phyloP scores from a whole-genome alignment of 2,888 invertebrate species.

The Macropis europaea region DNA sequence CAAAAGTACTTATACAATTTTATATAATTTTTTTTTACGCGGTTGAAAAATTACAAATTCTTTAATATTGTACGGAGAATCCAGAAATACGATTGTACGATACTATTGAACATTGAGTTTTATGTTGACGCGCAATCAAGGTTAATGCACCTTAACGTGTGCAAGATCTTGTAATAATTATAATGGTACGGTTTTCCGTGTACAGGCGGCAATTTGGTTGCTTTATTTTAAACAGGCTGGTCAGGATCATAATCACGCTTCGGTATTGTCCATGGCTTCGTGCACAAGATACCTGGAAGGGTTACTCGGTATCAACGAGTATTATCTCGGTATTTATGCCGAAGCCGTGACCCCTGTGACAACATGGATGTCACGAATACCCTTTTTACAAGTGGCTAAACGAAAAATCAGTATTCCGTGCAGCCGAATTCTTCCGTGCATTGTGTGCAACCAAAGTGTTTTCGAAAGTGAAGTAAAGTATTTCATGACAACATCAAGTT shows the following conservation, averaged over 20 bases:
- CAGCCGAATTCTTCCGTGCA: background rate
- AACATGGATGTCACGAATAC: conserved; percentile 62
- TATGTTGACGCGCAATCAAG: too few species aligned
- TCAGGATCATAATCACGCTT: conserved; percentile 40
- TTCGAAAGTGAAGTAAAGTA: too few species aligned
- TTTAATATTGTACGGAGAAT: too few species aligned
- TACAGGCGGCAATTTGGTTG: conserved; percentile 25
- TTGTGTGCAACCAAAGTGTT: background rate
- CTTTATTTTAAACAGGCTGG: conserved; percentile 7
- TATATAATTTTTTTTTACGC: too few species aligned
- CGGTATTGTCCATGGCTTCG: conserved; percentile 52
- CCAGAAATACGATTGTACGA: too few species aligned
- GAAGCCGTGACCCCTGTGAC: conserved; percentile 61
- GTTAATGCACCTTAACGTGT: background rate
- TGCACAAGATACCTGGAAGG: conserved; percentile 65
- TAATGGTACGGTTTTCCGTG: background rate
- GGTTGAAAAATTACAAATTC: too few species aligned
- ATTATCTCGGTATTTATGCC: conserved; percentile 67
- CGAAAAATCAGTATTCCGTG: background rate
- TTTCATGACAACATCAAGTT: too few species aligned
- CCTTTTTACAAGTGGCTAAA: background rate
- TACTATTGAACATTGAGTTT: too few species aligned
- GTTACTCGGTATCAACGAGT: conserved; percentile 66
- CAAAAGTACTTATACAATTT: too few species aligned
- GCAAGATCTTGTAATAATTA: background rate